Evolutionary conservation across 2,888 invertebrate genomes (phyloP).

Genomic region (Xylota sylvarum): DNA sequence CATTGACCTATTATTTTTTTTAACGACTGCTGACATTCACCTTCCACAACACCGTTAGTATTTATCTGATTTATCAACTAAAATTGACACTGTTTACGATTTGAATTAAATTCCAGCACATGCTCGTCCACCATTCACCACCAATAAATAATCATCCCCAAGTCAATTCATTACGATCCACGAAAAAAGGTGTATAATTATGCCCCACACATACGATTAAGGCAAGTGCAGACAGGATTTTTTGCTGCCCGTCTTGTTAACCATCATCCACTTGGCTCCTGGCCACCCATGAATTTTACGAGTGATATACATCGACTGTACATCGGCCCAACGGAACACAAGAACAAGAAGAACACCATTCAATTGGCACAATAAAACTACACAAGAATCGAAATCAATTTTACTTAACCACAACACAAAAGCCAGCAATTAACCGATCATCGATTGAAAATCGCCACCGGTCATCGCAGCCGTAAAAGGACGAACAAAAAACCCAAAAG

Average conservation of each 20-base stretch:
- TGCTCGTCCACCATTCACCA: neutral
- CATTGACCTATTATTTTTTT: too few species aligned
- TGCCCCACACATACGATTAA: slow-evolving; percentile 65
- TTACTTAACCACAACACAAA: slow-evolving; percentile 71
- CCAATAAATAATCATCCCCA: slow-evolving; percentile 5
- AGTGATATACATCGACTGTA: slow-evolving; percentile 60
- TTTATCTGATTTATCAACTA: too few species aligned
- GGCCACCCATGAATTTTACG: slow-evolving; percentile 74
- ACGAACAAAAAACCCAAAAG: neutral
- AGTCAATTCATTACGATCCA: slow-evolving; percentile 43
- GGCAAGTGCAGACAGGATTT: slow-evolving; percentile 41
- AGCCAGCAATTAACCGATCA: slow-evolving; percentile 76
- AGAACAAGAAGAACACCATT: slow-evolving; percentile 12
- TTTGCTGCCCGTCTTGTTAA: slow-evolving; percentile 39
- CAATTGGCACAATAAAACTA: slow-evolving; percentile 72
- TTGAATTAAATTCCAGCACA: neutral
- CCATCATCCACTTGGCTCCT: slow-evolving; percentile 45
- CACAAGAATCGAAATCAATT: slow-evolving; percentile 76
- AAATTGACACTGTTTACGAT: too few species aligned
- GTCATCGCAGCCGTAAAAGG: slow-evolving; percentile 49
- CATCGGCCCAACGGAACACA: neutral
- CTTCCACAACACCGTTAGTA: too few species aligned
- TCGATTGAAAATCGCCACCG: slow-evolving; percentile 77
- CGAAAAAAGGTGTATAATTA: slow-evolving; percentile 65
- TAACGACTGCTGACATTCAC: too few species aligned